Conservation (phyloP, 1,140 invertebrate species). For the Brachionus koreanus region DNA sequence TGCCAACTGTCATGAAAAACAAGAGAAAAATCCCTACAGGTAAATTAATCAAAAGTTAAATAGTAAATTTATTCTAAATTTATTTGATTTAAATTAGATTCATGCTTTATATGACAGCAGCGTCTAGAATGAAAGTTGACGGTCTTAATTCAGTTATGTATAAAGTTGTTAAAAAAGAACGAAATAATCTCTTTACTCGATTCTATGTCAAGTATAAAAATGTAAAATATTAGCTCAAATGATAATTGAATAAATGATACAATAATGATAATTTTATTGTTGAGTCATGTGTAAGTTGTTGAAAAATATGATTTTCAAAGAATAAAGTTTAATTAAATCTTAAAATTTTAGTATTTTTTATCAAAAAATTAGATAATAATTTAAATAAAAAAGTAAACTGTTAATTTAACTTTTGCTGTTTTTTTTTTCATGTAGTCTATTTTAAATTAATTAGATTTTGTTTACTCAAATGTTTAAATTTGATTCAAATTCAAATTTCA, state of each 20-base stretch:
- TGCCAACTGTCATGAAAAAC: slow-evolving; percentile 37
- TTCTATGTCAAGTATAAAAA: slow-evolving; percentile 17
- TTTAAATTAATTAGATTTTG: too few species aligned
- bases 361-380: too few species aligned
- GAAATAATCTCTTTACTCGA: slow-evolving; percentile 14
- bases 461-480: too few species aligned
- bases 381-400: too few species aligned
- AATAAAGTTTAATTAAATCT: neutral
- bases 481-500: too few species aligned
- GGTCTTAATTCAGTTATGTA: slow-evolving; percentile 34
- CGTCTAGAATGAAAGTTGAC: neutral
- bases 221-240: neutral
- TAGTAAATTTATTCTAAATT: neutral
- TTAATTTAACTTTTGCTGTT: too few species aligned
- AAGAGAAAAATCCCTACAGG: slow-evolving; percentile 13
- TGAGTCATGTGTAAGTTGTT: neutral
- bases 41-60: neutral
- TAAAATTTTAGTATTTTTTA: too few species aligned
- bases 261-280: neutral
- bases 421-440: too few species aligned
- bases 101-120: slow-evolving; percentile 9
- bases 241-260: neutral
- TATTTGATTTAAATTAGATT: neutral
- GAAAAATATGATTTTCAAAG: neutral
- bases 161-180: slow-evolving; percentile 18